phyloP scores from a whole-genome alignment of 2,888 invertebrate genomes.

The Sinohyriopsis cumingii region DNA sequence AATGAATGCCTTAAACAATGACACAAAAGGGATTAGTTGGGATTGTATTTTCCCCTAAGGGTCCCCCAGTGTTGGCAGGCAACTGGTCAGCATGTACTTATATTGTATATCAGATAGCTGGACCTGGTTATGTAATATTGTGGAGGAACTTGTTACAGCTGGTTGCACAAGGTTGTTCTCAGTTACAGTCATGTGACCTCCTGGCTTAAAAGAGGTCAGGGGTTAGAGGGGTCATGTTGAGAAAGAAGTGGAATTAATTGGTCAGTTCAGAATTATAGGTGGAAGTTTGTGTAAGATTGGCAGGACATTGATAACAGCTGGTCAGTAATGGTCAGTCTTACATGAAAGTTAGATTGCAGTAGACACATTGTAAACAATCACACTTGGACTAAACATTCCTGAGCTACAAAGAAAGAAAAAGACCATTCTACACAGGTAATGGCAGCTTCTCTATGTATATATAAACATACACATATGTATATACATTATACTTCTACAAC shows the following conservation, averaged over 20 bases:
- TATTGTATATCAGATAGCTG: not conserved
- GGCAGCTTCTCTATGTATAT: too few species aligned
- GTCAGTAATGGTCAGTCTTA: conserved; percentile 44
- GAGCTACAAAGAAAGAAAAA: too few species aligned
- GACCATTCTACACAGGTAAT: too few species aligned
- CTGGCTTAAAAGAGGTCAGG: conserved; percentile 20
- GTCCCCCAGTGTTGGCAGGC: conserved; percentile 1
- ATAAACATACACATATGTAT: too few species aligned
- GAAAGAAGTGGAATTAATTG: conserved; percentile 27
- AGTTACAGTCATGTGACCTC: conserved; percentile 23
- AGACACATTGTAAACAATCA: too few species aligned
- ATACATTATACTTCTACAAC: too few species aligned
- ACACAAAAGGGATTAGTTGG: too few species aligned
- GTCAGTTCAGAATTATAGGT: conserved; percentile 23
- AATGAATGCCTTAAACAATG: too few species aligned
- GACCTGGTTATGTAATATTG: conserved; percentile 14
- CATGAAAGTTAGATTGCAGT: conserved; percentile 22
- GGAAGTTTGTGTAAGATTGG: conserved; percentile 53
- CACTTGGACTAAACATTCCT: too few species aligned
- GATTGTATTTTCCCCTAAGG: too few species aligned
- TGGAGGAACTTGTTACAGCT: conserved; percentile 1
- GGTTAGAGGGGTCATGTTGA: conserved; percentile 23
- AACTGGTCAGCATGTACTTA: not conserved
- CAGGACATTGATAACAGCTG: conserved; percentile 43
- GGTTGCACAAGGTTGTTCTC: conserved; percentile 12